These are phyloP conservation scores for Diadegma fenestrale DNA, from an alignment of 2,888 invertebrate genomes.

Conservation along the genomic window DNA sequence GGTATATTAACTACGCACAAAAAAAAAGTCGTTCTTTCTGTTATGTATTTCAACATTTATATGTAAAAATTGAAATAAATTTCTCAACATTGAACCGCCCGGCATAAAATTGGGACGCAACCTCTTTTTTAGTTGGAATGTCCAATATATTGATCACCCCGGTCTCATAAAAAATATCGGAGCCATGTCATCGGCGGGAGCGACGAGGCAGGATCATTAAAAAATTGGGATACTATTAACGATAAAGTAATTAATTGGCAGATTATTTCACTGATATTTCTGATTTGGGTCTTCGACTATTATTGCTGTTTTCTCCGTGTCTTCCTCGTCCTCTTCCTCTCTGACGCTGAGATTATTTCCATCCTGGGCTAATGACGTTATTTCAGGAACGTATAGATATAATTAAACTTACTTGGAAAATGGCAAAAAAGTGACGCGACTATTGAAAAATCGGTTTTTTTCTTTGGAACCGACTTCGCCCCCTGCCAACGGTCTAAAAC, in stretches of 20 bases:
- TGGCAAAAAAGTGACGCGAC: constrained; percentile 22
- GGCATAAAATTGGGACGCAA: too few relatives aligned
- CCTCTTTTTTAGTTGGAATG: too few relatives aligned
- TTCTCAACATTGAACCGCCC: too few relatives aligned
- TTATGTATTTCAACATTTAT: too few relatives aligned
- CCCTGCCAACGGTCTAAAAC: constrained; percentile 35
- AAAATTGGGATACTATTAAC: background rate
- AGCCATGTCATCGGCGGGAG: too few relatives aligned
- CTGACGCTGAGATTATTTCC: background rate
- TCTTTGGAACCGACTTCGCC: constrained; percentile 20
- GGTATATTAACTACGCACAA: too few relatives aligned
- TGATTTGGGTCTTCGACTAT: background rate
- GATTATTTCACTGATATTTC: background rate
- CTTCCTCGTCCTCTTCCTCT: background rate
- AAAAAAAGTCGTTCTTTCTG: too few relatives aligned
- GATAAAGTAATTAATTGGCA: background rate
- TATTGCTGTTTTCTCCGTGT: background rate
- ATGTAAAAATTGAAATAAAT: too few relatives aligned
- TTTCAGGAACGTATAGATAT: constrained; percentile 12
- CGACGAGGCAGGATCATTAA: too few relatives aligned
- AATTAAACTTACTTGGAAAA: constrained; percentile 3
- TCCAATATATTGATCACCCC: too few relatives aligned
- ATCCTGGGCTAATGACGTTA: constrained; percentile 32
- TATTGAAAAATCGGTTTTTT: constrained; percentile 60
- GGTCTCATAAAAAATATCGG: too few relatives aligned